Base-by-base conservation (phyloP, 2,888 invertebrate genomes). In the Amitus sp. region DNA sequence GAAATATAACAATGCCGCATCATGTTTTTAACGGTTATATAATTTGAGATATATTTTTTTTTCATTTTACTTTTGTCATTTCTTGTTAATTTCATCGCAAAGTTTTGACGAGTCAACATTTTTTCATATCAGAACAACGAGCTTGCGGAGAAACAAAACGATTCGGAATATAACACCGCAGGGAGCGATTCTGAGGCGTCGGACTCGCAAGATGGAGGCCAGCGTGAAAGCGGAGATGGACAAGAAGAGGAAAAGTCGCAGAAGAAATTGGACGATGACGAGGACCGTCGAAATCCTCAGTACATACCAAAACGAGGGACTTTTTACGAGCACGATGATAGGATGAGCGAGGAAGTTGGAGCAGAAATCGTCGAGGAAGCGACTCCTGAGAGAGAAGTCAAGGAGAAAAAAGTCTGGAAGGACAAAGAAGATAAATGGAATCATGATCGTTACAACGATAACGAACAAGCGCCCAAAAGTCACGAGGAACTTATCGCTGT, bases 231-330 rank as follows among this genome's bases (percentile, higher is more conserved):
- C 47, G 82, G 82, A 3, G 82, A 82, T 70, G 82, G 82, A 0
- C 82, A 82, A 47, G 85, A 85, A 51, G 83, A 83, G 20, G 82
- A 82, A 34, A 89, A 89, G 66, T 84, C 86, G 0, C 87, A 88
- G 56, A 90, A 90, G 66, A 89, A 92, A 68, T 88, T 96, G 1
- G 97, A 97, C 77, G 92, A 94, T 75, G 96, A 95, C 75, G 96
- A 97, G 79, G 98, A 98, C 78, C 87, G 94, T 37, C 92, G 96
- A 78, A 97, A 98, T 84, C 98, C 98, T 1, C 97, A 98, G 76
- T 98, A 96, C 82, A 96, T 98, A 69, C 98, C 98, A 0, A 95
- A 97, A 80, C 87, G 92, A 68, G 98, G 98, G 0, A 94, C 94
- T 0, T 98, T 98, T 82, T 98, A 98, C 75, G 98, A 98, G 73